Conservation (phyloP, 2,888 invertebrate genomes). For the Diadegma fenestrale region DNA sequence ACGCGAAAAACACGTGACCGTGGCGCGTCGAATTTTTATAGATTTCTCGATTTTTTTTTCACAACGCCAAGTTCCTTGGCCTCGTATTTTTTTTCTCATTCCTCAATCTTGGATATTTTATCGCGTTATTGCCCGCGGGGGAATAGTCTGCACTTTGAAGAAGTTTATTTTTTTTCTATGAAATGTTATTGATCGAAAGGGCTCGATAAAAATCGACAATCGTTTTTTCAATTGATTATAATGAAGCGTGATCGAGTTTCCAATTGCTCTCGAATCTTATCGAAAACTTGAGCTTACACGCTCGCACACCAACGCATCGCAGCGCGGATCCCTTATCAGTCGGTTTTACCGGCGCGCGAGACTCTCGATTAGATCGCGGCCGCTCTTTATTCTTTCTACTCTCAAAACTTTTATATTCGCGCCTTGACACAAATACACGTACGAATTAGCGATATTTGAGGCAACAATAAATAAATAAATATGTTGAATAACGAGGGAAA, state of each 20-base stretch:
- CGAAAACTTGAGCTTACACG: neutral
- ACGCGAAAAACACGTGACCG: constrained; percentile 16
- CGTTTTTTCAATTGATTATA: neutral
- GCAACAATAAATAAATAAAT: neutral
- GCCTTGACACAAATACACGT: neutral
- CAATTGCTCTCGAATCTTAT: neutral
- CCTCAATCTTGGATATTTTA: neutral
- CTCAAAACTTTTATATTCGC: neutral
- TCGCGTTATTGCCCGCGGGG: neutral
- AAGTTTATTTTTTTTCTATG: neutral
- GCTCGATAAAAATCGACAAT: neutral
- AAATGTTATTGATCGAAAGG: neutral
- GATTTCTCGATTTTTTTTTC: neutral
- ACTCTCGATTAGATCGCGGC: neutral
- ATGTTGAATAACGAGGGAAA: neutral
- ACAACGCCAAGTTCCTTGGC: neutral
- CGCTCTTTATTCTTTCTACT: neutral
- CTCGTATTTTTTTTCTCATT: neutral
- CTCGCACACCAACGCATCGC: neutral
- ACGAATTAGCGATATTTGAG: neutral
- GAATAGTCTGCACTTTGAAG: neutral
- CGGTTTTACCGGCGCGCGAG: neutral
- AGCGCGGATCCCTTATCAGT: neutral
- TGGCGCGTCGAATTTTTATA: neutral
- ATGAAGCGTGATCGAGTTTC: neutral